A percentile compares a stretch with the other conserved stretches of the same genome.
phyloP scores from a whole-genome alignment of 2,888 invertebrate species.

The Chaitophorus viminalis region DNA sequence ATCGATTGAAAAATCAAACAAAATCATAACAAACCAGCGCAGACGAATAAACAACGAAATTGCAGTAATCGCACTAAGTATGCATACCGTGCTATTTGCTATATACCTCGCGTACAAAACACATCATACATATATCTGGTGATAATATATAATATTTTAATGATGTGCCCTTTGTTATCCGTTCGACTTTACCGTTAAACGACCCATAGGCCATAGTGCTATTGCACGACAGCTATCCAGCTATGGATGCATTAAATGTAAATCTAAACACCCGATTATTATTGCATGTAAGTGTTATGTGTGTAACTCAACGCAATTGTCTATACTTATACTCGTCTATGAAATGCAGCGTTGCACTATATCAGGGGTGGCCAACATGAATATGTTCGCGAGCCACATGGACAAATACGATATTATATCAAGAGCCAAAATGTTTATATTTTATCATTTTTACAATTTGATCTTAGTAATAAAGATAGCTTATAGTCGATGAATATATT shows the following conservation, averaged over 20 bases:
- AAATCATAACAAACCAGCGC: background rate
- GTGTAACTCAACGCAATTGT: background rate
- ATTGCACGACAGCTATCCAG: background rate
- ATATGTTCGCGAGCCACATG: too few species aligned
- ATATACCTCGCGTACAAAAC: background rate
- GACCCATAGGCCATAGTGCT: background rate
- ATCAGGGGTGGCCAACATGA: too few species aligned
- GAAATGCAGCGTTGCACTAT: background rate
- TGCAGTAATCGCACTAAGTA: background rate
- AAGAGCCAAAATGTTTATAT: too few species aligned
- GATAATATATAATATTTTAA: background rate
- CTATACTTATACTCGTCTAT: too few species aligned
- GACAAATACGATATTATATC: too few species aligned
- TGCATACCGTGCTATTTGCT: background rate
- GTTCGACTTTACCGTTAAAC: constrained; percentile 17
- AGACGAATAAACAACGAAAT: background rate
- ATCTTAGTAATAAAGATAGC: too few species aligned
- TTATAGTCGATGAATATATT: too few species aligned
- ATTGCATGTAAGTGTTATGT: background rate
- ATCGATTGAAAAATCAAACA: background rate
- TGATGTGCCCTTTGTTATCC: background rate
- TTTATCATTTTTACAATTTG: too few species aligned
- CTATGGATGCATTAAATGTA: background rate
- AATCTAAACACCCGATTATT: background rate
- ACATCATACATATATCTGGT: background rate